Evolutionary conservation across 1,140 invertebrate genomes (phyloP).

Genomic region (Branchinecta lindahli): DNA sequence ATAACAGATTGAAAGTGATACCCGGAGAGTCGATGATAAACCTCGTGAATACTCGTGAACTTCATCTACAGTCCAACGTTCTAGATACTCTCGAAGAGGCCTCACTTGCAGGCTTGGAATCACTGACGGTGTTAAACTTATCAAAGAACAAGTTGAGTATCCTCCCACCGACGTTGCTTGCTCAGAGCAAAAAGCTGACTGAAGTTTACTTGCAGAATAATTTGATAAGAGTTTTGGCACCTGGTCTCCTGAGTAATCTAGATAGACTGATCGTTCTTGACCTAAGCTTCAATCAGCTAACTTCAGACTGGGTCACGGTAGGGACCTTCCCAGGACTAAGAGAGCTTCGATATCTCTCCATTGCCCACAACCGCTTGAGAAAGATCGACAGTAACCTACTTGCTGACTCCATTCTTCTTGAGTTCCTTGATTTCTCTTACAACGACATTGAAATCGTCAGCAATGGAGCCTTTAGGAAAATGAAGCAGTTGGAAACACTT

Average conservation of each 20-base stretch:
- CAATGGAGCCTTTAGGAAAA: constrained; percentile 51
- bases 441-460: constrained; percentile 54
- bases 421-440: constrained; percentile 55
- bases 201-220: constrained; percentile 65
- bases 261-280: constrained; percentile 61
- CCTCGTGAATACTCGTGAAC: constrained; percentile 43
- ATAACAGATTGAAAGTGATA: constrained; percentile 50
- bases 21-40: constrained; percentile 38
- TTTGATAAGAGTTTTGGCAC: constrained; percentile 53
- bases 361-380: constrained; percentile 53
- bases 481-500: constrained; percentile 57
- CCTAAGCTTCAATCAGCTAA: constrained; percentile 55
- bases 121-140: constrained; percentile 51
- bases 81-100: constrained; percentile 51
- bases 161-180: constrained; percentile 54
- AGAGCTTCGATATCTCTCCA: constrained; percentile 53
- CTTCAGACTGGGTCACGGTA: constrained; percentile 54
- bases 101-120: constrained; percentile 47
- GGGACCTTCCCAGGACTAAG: constrained; percentile 56
- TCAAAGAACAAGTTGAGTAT: constrained; percentile 57
- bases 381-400: constrained; percentile 53
- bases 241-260: constrained; percentile 54
- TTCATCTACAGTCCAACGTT: constrained; percentile 54
- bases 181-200: constrained; percentile 44
- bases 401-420: constrained; percentile 53